These are phyloP conservation scores for Myocastor coypus DNA, from an alignment of 2,113 vertebrate genomes.

Conservation along the genomic window DNA sequence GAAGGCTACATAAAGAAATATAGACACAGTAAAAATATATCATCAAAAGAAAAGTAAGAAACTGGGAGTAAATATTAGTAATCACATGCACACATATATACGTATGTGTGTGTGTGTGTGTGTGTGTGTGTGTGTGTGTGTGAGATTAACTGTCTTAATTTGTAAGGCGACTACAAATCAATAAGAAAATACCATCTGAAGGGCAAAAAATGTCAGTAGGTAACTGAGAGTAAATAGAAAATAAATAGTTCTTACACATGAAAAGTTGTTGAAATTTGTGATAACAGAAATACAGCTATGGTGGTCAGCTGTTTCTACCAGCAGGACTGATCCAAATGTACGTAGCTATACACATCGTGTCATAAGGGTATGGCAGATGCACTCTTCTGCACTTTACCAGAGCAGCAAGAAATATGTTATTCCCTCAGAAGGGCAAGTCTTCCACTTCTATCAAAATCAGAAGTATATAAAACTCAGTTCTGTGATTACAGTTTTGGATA, in stretches of 20 bases:
- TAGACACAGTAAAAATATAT: neutral
- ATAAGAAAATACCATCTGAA: neutral
- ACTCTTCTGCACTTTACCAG: neutral
- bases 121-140: neutral
- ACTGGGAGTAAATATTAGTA: neutral
- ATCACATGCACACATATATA: neutral
- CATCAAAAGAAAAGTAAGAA: neutral
- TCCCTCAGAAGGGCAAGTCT: neutral
- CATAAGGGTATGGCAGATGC: fast-evolving
- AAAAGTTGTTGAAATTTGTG: neutral
- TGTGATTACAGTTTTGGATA: neutral
- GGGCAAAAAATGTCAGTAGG: neutral
- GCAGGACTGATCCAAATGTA: neutral
- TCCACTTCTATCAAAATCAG: neutral
- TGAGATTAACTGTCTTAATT: neutral
- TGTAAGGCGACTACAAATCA: neutral
- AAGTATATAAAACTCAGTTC: neutral
- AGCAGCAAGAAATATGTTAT: neutral
- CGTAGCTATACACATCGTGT: too few species aligned
- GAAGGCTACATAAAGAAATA: neutral
- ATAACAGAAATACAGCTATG: neutral
- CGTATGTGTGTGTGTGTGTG: too few species aligned
- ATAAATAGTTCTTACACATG: neutral
- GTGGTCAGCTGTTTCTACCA: neutral
- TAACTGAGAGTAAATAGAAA: neutral